These are phyloP conservation scores for Diploscapter pachys DNA, from an alignment of 1,140 invertebrate genomes.

Conservation along the genomic window DNA sequence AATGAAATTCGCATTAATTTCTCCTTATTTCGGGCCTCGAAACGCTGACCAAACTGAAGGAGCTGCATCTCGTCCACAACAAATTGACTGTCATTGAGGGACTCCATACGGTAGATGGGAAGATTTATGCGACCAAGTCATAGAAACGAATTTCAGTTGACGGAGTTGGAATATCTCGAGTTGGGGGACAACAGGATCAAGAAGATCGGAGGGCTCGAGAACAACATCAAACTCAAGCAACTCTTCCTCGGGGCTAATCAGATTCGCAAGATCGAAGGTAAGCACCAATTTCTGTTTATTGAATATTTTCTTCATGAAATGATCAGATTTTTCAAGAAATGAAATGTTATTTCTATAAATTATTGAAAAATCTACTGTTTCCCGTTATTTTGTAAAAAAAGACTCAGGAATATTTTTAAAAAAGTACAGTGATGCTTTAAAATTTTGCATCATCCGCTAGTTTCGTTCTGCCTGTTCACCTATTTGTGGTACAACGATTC, in stretches of 20 bases:
- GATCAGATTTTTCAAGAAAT: background rate
- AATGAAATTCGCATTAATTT: constrained; percentile 88
- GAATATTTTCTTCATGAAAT: background rate
- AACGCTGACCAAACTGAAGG: constrained; percentile 75
- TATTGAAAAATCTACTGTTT: too few relatives aligned
- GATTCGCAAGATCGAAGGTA: constrained; percentile 80
- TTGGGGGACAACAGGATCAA: constrained; percentile 87
- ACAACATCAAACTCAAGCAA: constrained; percentile 65
- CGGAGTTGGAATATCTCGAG: constrained; percentile 77
- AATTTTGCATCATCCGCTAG: too few relatives aligned
- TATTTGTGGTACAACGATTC: too few relatives aligned
- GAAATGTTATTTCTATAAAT: too few relatives aligned
- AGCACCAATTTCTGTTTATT: background rate
- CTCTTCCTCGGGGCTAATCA: constrained; percentile 94
- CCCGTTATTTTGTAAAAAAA: too few relatives aligned
- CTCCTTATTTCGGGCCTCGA: constrained; percentile 75
- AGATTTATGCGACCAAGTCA: background rate
- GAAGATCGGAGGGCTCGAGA: constrained; percentile 47
- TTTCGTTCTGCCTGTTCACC: too few relatives aligned
- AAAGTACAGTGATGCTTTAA: too few relatives aligned
- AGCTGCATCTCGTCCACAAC: constrained; percentile 86
- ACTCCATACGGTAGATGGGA: constrained; percentile 65
- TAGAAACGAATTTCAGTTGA: constrained; percentile 20
- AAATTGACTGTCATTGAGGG: constrained; percentile 88
- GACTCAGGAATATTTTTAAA: too few relatives aligned